phyloP scores from a whole-genome alignment of 2,888 invertebrate species.

The Tupiocoris notatus region DNA sequence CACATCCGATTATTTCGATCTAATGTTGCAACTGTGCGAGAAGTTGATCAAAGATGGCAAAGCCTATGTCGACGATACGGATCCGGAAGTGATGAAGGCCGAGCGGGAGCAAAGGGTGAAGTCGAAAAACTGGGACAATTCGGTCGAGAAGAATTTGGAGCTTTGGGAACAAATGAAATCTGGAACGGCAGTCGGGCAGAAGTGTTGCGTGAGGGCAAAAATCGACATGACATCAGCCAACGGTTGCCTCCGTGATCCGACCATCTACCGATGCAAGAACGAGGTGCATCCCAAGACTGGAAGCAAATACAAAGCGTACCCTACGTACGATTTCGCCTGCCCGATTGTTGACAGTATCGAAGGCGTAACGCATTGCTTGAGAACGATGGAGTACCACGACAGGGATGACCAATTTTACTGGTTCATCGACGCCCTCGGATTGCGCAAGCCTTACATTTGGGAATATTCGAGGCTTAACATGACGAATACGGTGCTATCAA shows the following conservation, averaged over 20 bases:
- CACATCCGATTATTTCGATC: constrained; percentile 95
- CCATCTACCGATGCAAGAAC: constrained; percentile 92
- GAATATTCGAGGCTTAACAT: constrained; percentile 91
- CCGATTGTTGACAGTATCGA: constrained; percentile 98
- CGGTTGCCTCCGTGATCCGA: constrained; percentile 97
- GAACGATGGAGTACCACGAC: constrained; percentile 99
- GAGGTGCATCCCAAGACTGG: constrained; percentile 93
- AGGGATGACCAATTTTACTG: constrained; percentile 97
- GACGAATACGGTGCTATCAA: constrained; percentile 97
- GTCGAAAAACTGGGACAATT: constrained; percentile 64
- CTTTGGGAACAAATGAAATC: constrained; percentile 95
- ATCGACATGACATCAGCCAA: constrained; percentile 96
- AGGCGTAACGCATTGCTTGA: constrained; percentile 93
- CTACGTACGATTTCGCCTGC: constrained; percentile 99
- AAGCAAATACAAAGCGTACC: constrained; percentile 94
- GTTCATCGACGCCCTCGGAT: constrained; percentile 83
- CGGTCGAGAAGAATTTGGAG: constrained; percentile 76
- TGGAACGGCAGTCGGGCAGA: constrained; percentile 74
- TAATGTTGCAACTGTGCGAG: constrained; percentile 84
- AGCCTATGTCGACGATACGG: constrained; percentile 96
- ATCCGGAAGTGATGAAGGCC: constrained; percentile 89
- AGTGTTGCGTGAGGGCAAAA: constrained; percentile 93
- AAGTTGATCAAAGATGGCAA: constrained; percentile 81
- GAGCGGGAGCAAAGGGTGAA: constrained; percentile 87
- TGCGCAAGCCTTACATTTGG: constrained; percentile 92